These are phyloP conservation scores for Catostomus latipinnis DNA, from an alignment of 2,797 vertebrate genomes.

Conservation along the genomic window DNA sequence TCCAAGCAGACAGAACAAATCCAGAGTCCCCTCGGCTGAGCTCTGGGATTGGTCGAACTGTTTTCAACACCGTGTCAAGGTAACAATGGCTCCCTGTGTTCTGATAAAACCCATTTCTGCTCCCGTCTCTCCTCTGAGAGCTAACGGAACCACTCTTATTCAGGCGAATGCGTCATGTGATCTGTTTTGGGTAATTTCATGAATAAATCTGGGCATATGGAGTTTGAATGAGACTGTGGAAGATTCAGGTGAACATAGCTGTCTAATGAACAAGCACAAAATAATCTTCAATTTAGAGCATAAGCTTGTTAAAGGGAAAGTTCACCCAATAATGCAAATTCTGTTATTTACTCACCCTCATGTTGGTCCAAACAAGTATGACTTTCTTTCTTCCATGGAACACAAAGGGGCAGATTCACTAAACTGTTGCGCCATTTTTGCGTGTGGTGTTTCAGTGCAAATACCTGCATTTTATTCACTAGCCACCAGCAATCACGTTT, in stretches of 20 bases:
- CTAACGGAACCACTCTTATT: constrained; percentile 24
- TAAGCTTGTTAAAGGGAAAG: not conserved
- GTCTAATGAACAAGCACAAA: not conserved
- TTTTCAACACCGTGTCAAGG: constrained; percentile 39
- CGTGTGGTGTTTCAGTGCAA: no score
- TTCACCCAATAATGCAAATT: no score
- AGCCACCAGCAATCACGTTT: no score
- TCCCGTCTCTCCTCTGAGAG: constrained; percentile 4
- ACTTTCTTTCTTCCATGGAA: no score
- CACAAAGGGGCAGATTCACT: no score
- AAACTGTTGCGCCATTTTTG: no score
- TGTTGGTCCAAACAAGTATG: no score
- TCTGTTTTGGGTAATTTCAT: not conserved
- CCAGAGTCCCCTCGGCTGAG: constrained; percentile 28
- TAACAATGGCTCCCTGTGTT: constrained; percentile 42
- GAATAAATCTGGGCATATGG: not conserved
- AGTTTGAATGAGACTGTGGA: not conserved
- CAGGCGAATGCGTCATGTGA: constrained; percentile 9
- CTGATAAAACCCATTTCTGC: constrained; percentile 38
- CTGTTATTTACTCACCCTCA: no score
- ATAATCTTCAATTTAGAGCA: not conserved
- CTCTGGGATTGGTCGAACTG: constrained; percentile 35
- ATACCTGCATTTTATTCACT: no score
- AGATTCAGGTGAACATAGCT: not conserved
- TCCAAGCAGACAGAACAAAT: constrained; percentile 47